A percentile compares a stretch with the other conserved stretches of the same genome.
Evolutionary conservation across 2,113 vertebrate species (phyloP).

Genomic region (Corythoichthys haematopterus): DNA sequence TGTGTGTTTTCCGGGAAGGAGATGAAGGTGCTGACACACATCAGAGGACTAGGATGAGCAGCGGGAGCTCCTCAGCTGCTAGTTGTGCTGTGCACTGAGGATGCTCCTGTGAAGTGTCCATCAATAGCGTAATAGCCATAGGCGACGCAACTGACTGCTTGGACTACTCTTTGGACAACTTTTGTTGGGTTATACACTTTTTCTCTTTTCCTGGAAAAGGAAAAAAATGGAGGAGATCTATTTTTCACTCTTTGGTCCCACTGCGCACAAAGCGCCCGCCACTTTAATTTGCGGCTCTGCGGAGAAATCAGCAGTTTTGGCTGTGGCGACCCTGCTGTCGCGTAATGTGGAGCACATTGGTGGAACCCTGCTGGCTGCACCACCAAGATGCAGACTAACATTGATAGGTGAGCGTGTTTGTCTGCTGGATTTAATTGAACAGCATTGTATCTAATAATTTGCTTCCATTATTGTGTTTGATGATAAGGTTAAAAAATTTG

Average conservation of each 20-base stretch:
- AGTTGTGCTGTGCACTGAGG: slow-evolving; percentile 22
- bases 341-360: slow-evolving; percentile 68
- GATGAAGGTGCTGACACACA: slow-evolving; percentile 41
- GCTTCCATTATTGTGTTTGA: too few species aligned
- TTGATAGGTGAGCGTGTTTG: slow-evolving; percentile 72
- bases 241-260: slow-evolving; percentile 33
- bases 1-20: slow-evolving; percentile 31
- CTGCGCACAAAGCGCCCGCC: slow-evolving; percentile 31
- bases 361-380: slow-evolving; percentile 71
- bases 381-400: slow-evolving; percentile 70
- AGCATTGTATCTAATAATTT: too few species aligned
- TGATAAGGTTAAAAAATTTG: too few species aligned
- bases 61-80: slow-evolving; percentile 21
- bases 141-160: slow-evolving; percentile 14
- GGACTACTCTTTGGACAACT: slow-evolving; percentile 6
- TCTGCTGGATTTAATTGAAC: not conserved
- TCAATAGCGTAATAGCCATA: slow-evolving; percentile 28
- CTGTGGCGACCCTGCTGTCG: slow-evolving; percentile 69
- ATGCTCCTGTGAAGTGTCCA: slow-evolving; percentile 1
- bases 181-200: not conserved
- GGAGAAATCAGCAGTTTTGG: slow-evolving; percentile 38
- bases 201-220: not conserved
- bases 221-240: slow-evolving; percentile 41
- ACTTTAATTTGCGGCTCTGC: slow-evolving; percentile 25
- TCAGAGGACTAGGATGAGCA: slow-evolving; percentile 22